Percentiles rank a stretch among this genome's conserved stretches.
These are phyloP conservation scores for Gari tellinella DNA, from an alignment of 2,888 invertebrate genomes.

Conservation along the genomic window DNA sequence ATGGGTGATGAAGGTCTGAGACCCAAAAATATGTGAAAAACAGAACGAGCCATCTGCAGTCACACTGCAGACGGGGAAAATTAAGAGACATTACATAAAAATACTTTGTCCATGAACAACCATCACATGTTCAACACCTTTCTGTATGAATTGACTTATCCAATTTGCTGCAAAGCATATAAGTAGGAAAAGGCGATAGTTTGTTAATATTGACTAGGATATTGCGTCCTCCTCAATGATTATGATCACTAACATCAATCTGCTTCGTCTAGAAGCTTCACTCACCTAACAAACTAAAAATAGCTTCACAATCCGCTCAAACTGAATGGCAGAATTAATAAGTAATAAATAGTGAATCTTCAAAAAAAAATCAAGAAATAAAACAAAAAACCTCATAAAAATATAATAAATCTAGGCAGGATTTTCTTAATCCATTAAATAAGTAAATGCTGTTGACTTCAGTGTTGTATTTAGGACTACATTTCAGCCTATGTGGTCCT, in stretches of 20 bases:
- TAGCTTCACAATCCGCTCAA: conserved; percentile 7
- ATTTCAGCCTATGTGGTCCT: too few relatives aligned
- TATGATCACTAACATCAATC: conserved; percentile 1
- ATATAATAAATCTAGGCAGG: conserved; percentile 36
- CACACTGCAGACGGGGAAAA: conserved; percentile 47
- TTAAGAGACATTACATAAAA: conserved; percentile 30
- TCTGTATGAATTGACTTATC: not conserved
- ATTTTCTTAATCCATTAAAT: conserved; percentile 24
- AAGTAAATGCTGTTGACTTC: conserved; percentile 6
- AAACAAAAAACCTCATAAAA: conserved; percentile 18
- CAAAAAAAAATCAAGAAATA: conserved; percentile 15
- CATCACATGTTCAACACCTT: not conserved
- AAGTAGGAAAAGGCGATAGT: not conserved
- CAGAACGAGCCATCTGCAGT: conserved; percentile 43
- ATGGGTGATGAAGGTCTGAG: conserved; percentile 59
- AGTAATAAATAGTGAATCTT: conserved; percentile 37
- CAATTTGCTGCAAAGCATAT: conserved; percentile 2
- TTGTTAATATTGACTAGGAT: conserved; percentile 8
- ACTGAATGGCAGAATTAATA: conserved; percentile 47
- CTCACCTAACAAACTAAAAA: too few relatives aligned
- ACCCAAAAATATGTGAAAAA: conserved; percentile 59
- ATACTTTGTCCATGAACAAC: conserved; percentile 17
- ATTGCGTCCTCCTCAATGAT: conserved; percentile 10
- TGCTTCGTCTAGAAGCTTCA: not conserved
- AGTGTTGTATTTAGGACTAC: not conserved